phyloP scores from a whole-genome alignment of 2,113 vertebrate genomes.

The Hassar affinis region DNA sequence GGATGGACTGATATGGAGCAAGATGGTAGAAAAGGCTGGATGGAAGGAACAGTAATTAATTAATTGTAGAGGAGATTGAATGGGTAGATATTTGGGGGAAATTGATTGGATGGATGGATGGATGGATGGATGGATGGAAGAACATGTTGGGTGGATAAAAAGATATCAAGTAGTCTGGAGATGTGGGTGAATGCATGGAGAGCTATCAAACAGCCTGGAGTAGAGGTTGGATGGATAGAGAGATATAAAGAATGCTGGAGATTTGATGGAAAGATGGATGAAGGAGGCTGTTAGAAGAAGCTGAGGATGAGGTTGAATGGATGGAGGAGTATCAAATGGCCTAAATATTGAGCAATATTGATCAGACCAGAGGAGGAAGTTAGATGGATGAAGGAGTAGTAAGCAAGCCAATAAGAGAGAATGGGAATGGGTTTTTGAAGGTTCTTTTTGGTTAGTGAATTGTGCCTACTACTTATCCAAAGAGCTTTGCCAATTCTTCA shows the following conservation, averaged over 20 bases:
- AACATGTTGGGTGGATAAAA: neutral
- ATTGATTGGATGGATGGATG: neutral
- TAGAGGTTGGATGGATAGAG: neutral
- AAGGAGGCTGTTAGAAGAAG: too few relatives aligned
- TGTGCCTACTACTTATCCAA: neutral
- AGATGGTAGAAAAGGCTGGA: too few relatives aligned
- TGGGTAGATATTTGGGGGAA: too few relatives aligned
- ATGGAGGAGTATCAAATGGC: neutral
- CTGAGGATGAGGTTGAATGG: neutral
- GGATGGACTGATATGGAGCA: too few relatives aligned
- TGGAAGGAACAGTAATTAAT: too few relatives aligned
- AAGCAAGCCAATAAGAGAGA: neutral
- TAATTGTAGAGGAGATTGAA: too few relatives aligned
- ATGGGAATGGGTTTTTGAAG: neutral
- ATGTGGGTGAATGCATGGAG: neutral
- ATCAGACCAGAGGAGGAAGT: neutral
- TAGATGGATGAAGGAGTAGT: neutral
- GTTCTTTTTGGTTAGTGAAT: neutral
- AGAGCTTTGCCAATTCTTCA: neutral
- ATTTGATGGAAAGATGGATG: neutral
- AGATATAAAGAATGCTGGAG: neutral
- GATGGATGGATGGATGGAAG: neutral
- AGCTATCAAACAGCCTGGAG: neutral
- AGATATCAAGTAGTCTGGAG: neutral
- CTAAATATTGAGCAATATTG: neutral